These are phyloP conservation scores for Danio rerio DNA, from an alignment of 2,113 vertebrate species.

Conservation along the genomic window DNA sequence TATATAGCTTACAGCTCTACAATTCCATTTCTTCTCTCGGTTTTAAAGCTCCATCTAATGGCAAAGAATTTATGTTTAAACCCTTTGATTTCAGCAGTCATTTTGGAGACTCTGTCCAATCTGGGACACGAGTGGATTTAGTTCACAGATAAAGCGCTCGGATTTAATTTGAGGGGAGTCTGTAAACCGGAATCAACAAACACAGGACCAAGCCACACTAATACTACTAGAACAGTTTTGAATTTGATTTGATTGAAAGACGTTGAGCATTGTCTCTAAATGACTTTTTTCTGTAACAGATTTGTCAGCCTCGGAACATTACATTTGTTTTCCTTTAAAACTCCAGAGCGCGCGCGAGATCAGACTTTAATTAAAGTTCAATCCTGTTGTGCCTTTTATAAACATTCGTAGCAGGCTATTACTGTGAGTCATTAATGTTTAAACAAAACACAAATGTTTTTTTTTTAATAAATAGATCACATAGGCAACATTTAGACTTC, in stretches of 20 bases:
- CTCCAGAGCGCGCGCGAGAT: neutral
- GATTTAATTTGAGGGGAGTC: slow-evolving; percentile 72
- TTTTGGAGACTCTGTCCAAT: slow-evolving; percentile 73
- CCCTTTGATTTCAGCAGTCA: slow-evolving; percentile 51
- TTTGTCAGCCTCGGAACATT: neutral
- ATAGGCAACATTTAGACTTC: neutral
- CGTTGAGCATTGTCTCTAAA: slow-evolving; percentile 8
- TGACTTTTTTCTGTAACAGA: neutral
- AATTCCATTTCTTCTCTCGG: slow-evolving; percentile 15
- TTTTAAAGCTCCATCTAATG: slow-evolving; percentile 41
- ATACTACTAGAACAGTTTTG: slow-evolving; percentile 61
- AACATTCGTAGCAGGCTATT: slow-evolving; percentile 54
- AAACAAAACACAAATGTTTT: slow-evolving; percentile 6
- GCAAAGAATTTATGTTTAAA: slow-evolving; percentile 40
- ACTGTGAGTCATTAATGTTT: slow-evolving; percentile 40
- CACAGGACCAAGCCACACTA: slow-evolving; percentile 46
- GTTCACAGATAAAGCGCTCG: slow-evolving; percentile 67
- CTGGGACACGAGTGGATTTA: slow-evolving; percentile 78
- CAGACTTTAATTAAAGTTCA: neutral
- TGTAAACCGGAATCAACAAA: slow-evolving; percentile 63
- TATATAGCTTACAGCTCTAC: slow-evolving; percentile 13
- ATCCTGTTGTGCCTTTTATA: slow-evolving; percentile 46
- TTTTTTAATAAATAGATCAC: no score
- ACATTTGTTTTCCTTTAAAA: neutral
- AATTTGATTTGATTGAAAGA: slow-evolving; percentile 59